Evolutionary conservation across 2,797 vertebrate species (phyloP).

Genomic region (Numenius phaeopus): DNA sequence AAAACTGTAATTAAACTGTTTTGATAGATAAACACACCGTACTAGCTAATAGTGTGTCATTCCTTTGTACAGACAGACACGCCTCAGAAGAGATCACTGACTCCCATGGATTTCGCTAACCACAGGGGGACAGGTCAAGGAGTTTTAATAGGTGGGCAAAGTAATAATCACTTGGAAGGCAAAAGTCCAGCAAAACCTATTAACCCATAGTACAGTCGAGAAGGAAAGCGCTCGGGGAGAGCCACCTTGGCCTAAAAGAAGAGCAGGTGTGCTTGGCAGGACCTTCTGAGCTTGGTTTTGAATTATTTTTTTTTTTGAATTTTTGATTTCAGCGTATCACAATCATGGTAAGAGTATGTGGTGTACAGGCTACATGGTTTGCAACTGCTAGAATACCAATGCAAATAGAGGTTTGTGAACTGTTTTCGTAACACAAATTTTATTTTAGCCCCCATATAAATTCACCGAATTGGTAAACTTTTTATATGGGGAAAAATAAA

Average conservation of each 20-base stretch:
- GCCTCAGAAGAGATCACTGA: conserved; percentile 79
- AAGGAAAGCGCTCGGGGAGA: neutral
- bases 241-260: neutral
- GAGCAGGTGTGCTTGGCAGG: neutral
- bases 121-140: conserved; percentile 74
- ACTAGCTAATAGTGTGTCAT: neutral
- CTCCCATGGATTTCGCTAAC: conserved; percentile 78
- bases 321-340: neutral
- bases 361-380: neutral
- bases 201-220: neutral
- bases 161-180: neutral
- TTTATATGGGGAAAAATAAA: neutral
- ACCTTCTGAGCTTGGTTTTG: neutral
- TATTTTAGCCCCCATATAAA: neutral
- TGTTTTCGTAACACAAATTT: neutral
- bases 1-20: neutral
- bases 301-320: neutral
- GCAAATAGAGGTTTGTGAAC: neutral
- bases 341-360: neutral
- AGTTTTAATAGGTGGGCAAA: conserved; percentile 76
- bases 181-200: neutral
- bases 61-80: conserved; percentile 77
- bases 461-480: neutral
- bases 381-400: neutral
- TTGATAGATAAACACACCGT: neutral